Percentiles rank a stretch among this genome's conserved stretches.
phyloP scores from a whole-genome alignment of 2,113 vertebrate genomes.

The Paracanthobrama guichenoti region DNA sequence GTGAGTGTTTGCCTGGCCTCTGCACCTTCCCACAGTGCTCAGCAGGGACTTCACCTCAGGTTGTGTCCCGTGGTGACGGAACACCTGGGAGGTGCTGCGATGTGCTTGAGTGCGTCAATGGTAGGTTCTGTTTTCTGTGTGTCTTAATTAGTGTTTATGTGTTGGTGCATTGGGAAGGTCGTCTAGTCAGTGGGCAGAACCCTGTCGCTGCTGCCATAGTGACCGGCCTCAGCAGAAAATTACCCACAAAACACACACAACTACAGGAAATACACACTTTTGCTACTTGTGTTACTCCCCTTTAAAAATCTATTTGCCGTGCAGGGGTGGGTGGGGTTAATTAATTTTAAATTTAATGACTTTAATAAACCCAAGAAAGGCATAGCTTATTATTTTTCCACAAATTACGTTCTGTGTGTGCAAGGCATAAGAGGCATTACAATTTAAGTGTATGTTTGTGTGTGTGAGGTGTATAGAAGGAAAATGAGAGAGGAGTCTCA shows the following conservation, averaged over 20 bases:
- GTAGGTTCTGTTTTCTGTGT: conserved; percentile 71
- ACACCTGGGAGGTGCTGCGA: conserved; percentile 91
- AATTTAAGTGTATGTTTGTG: background rate
- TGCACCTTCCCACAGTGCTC: conserved; percentile 85
- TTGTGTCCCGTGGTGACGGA: conserved; percentile 84
- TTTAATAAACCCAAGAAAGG: background rate
- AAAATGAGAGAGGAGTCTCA: background rate
- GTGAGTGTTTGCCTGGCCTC: conserved; percentile 85
- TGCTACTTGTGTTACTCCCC: background rate
- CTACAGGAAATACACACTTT: conserved; percentile 1
- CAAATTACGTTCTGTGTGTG: background rate
- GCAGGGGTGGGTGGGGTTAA: no score
- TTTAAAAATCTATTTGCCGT: background rate
- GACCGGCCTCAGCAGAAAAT: background rate
- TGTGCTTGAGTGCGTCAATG: conserved; percentile 89
- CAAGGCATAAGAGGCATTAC: background rate
- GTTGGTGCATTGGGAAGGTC: conserved; percentile 21
- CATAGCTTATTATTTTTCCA: background rate
- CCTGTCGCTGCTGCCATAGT: conserved; percentile 9
- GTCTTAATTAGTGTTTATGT: conserved; percentile 21
- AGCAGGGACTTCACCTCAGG: conserved; percentile 80
- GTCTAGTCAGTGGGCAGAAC: conserved; percentile 29
- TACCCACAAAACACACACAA: background rate
- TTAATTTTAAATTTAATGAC: background rate
- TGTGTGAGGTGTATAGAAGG: background rate